phyloP scores from a whole-genome alignment of 2,113 vertebrate genomes.

The Zosterops lateralis region DNA sequence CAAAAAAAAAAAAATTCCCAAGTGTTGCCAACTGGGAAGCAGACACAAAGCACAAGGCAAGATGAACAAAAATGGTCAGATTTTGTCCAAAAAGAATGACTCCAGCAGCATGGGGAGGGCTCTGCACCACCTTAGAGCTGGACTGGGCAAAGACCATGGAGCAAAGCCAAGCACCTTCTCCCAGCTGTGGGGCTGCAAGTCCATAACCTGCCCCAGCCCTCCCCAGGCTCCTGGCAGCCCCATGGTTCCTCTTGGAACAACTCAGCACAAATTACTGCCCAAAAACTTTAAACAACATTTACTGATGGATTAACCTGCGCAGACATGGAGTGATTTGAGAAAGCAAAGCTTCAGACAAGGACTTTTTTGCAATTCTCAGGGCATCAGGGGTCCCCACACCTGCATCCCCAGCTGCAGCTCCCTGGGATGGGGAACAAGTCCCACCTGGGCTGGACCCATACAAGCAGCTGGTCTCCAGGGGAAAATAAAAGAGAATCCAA shows the following conservation, averaged over 20 bases:
- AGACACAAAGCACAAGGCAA: constrained; percentile 4
- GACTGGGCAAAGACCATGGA: background rate
- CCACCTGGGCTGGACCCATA: background rate
- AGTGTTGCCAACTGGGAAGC: constrained; percentile 3
- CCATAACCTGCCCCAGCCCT: background rate
- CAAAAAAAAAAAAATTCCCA: constrained; percentile 18
- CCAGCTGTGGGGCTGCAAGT: background rate
- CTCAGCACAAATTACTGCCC: background rate
- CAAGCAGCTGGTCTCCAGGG: background rate
- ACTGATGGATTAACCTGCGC: background rate
- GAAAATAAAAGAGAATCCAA: background rate
- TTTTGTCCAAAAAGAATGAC: background rate
- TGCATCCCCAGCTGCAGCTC: background rate
- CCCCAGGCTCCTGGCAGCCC: background rate
- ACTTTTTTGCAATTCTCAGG: background rate
- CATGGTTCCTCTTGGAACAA: background rate
- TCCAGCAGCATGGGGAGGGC: background rate
- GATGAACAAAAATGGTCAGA: constrained; percentile 20
- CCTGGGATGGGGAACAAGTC: background rate
- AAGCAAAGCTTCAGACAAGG: background rate
- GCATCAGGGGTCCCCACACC: background rate
- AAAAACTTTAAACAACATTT: background rate
- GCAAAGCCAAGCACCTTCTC: background rate
- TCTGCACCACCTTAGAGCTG: background rate
- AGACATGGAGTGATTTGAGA: background rate